Percentiles rank a stretch among this genome's conserved stretches.
Evolutionary conservation across 1,140 invertebrate species (phyloP).

Genomic region (Papilio aristodemus): DNA sequence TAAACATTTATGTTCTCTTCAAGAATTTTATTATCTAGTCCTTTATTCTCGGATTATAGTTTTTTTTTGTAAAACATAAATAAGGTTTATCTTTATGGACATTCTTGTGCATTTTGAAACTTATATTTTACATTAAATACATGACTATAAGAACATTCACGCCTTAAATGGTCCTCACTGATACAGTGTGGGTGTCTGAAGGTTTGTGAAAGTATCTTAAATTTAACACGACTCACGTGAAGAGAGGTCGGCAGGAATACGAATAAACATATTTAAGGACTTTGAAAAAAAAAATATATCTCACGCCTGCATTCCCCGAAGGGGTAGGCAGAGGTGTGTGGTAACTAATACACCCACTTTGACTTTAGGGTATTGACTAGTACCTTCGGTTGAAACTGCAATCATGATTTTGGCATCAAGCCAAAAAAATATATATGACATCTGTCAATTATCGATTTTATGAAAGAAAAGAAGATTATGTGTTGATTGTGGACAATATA

Average conservation of each 20-base stretch:
- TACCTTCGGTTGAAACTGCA: no score
- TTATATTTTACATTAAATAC: background rate
- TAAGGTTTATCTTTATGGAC: background rate
- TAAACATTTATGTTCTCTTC: background rate
- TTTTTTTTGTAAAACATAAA: background rate
- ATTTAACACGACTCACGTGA: background rate
- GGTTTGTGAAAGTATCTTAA: conserved; percentile 11
- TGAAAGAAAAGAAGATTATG: background rate
- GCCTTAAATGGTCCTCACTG: background rate
- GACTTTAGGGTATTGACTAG: no score
- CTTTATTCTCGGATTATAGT: background rate
- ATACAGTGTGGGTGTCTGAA: background rate
- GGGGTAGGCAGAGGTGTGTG: no score
- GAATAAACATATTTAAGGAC: no score
- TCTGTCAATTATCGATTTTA: background rate
- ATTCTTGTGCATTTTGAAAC: background rate
- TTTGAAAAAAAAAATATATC: no score
- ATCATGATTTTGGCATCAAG: no score
- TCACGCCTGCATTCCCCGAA: no score
- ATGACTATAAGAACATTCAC: background rate
- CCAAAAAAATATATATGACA: background rate
- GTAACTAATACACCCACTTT: no score
- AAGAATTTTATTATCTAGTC: background rate
- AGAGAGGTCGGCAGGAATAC: background rate
- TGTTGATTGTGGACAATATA: background rate